These are phyloP conservation scores for Pomatorhinus ruficollis DNA, from an alignment of 2,113 vertebrate species.

Conservation along the genomic window DNA sequence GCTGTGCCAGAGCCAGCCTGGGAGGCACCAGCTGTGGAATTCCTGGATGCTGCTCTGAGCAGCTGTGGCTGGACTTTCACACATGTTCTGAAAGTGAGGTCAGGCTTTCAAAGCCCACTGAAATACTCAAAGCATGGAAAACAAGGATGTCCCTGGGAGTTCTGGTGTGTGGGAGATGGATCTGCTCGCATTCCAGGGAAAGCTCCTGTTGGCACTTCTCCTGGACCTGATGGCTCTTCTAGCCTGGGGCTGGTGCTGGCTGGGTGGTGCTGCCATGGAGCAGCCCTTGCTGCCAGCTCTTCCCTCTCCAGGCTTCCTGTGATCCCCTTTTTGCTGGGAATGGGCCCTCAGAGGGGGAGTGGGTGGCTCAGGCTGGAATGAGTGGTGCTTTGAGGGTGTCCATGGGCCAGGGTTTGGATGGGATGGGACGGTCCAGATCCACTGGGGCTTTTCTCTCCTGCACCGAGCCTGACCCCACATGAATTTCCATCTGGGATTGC, in stretches of 20 bases:
- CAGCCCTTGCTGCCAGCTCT: neutral
- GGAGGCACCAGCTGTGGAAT: neutral
- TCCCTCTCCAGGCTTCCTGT: neutral
- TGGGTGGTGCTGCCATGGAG: neutral
- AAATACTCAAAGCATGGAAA: neutral
- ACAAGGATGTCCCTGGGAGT: neutral
- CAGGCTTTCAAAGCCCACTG: neutral
- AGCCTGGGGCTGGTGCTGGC: fast-evolving
- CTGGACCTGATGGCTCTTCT: neutral
- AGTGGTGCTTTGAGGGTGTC: neutral
- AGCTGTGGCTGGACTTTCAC: neutral
- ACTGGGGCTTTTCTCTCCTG: neutral
- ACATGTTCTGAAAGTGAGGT: too few relatives aligned
- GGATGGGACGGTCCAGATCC: neutral
- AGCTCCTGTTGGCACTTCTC: neutral
- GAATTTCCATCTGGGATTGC: neutral
- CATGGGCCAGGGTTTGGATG: fast-evolving
- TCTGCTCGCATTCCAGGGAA: neutral
- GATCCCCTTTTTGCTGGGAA: neutral
- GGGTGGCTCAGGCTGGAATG: neutral
- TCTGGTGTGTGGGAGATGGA: neutral
- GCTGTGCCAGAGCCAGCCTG: neutral
- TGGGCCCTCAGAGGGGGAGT: too few relatives aligned
- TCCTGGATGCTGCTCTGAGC: neutral
- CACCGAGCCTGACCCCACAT: neutral